phyloP scores from a whole-genome alignment of 2,113 vertebrate genomes.

The Gallinago undulata region DNA sequence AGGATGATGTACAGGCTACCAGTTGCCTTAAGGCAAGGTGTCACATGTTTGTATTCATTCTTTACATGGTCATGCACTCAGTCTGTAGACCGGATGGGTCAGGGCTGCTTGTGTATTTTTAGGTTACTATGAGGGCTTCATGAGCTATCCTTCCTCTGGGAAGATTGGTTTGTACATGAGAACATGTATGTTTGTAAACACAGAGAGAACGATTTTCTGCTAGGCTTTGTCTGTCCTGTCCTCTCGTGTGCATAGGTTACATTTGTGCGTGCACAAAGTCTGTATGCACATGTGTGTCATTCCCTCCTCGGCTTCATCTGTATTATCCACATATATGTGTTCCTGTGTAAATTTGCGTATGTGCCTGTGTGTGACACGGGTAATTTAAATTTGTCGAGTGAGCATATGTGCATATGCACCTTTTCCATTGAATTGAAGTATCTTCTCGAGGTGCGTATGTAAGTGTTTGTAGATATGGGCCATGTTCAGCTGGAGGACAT shows the following conservation, averaged over 20 bases:
- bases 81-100: constrained; percentile 22
- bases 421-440: neutral
- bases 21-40: constrained; percentile 8
- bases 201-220: neutral
- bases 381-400: neutral
- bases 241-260: neutral
- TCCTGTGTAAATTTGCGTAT: neutral
- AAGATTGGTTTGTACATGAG: neutral
- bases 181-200: neutral
- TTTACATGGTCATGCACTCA: neutral
- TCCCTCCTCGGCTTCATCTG: neutral
- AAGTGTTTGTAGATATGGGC: neutral
- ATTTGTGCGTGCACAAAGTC: neutral
- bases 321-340: neutral
- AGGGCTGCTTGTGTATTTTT: constrained; percentile 20
- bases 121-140: neutral
- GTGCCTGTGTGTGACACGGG: neutral
- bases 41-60: constrained; percentile 31
- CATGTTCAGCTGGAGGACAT: neutral
- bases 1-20: neutral
- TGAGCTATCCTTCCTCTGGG: neutral
- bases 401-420: neutral
- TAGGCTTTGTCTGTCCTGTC: neutral
- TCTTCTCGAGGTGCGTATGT: neutral
- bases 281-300: accelerated